Base-by-base conservation (phyloP, 2,797 vertebrate species). In the Phataginus tricuspis region DNA sequence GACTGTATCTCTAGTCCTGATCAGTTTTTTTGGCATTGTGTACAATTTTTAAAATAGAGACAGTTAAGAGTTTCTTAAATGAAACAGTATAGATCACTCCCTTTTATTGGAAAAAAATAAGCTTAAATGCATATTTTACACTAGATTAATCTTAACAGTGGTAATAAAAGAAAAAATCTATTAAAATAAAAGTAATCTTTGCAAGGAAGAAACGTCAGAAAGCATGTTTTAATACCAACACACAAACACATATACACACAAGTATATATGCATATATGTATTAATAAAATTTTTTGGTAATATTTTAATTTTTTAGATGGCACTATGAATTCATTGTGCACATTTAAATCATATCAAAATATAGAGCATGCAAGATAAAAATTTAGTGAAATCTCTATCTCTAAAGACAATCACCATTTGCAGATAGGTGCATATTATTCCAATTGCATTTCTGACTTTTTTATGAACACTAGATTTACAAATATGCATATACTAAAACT, bases 131-230 rank as follows among this genome's bases (percentile, higher is more conserved):
- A 53, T 71, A 66, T 68, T 89, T 90, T 89, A 83, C 7, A 57
- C 6, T 72, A 49, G 39, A n/a, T 31, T 86, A 89, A 86, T 90
- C 18, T 37, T 72, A 63, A 72, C 4, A 10, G 16, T 94, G 25
- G n/a, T 66, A 75, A 80, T 45, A 29, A 86, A 77, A 83, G 27
- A 80, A 66, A 53, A 61, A 16, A 57, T 23, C 29, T 42, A 42
- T 61, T 86, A 27, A 86, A 83, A 9, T 69, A 79, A 87, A 96
- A 85, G 13, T 75, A 77, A 57, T n/a, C 12, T 90, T 91, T 91
- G 31, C 4, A 72, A 63, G 29, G n/a, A 64, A 69, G 12, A n/a
- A 57, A 75, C 34, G n/a, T 42, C 57, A 90, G 82, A 87, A 69
- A 91, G 14, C 12, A 57, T 42, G 5, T 45, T 55, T 39, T 45